Percentiles rank a stretch among this genome's conserved stretches.
phyloP scores from a whole-genome alignment of 2,888 invertebrate species.

The Eupithecia insigniata region DNA sequence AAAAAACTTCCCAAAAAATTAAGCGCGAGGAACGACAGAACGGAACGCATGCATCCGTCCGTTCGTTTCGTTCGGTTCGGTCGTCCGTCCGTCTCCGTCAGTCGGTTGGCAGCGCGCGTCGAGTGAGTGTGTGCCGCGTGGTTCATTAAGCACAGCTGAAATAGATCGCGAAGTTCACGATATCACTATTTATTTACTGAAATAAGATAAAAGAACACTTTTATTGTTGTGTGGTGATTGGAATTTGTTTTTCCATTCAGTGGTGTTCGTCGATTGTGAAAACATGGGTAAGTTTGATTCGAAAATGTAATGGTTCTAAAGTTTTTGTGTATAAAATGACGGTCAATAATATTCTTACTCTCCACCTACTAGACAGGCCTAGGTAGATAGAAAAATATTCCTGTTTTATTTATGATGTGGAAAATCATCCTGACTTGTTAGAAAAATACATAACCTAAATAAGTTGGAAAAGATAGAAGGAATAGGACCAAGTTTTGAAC shows the following conservation, averaged over 20 bases:
- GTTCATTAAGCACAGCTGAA: constrained; percentile 61
- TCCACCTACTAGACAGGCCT: background rate
- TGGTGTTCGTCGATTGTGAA: constrained; percentile 50
- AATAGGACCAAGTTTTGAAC: background rate
- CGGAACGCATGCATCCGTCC: constrained; percentile 53
- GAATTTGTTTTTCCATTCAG: constrained; percentile 46
- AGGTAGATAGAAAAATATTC: background rate
- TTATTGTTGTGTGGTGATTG: constrained; percentile 54
- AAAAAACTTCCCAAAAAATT: constrained; percentile 46
- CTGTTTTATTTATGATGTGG: background rate
- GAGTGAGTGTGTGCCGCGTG: constrained; percentile 55
- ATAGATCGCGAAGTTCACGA: constrained; percentile 67
- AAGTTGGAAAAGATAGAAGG: background rate
- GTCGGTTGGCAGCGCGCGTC: constrained; percentile 67
- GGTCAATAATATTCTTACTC: background rate
- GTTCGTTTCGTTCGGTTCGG: constrained; percentile 59
- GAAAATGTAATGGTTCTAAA: background rate
- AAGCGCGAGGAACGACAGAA: constrained; percentile 48
- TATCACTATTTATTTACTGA: constrained; percentile 54
- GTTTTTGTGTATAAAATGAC: background rate
- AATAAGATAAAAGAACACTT: constrained; percentile 51
- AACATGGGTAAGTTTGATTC: constrained; percentile 64
- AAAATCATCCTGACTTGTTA: background rate
- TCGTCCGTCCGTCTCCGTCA: constrained; percentile 49
- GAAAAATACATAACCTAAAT: background rate